phyloP scores from a whole-genome alignment of 2,888 invertebrate genomes.

The Halictus quadricinctus region DNA sequence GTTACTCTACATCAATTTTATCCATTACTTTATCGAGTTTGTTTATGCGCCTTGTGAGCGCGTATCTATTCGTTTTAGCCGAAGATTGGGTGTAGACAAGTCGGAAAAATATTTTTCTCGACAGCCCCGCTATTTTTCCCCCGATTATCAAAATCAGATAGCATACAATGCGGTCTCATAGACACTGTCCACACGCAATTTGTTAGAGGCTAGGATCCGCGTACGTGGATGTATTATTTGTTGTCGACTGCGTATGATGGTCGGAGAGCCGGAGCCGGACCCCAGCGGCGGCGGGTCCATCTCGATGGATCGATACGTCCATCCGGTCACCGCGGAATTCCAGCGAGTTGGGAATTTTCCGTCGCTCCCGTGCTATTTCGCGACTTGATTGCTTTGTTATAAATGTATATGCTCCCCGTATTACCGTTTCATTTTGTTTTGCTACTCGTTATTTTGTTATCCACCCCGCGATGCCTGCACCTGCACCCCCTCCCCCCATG shows the following conservation, averaged over 20 bases:
- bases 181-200: constrained; percentile 11
- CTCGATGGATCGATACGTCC: constrained; percentile 71
- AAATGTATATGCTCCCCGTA: constrained; percentile 57
- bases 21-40: not conserved
- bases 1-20: not conserved
- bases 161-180: not conserved
- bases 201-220: constrained; percentile 19
- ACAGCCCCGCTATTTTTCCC: not conserved
- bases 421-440: constrained; percentile 54
- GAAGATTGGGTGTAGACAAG: not conserved
- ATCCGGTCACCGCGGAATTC: constrained; percentile 66
- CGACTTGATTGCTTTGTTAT: constrained; percentile 65
- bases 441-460: constrained; percentile 47
- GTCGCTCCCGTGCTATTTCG: constrained; percentile 54
- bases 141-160: not conserved
- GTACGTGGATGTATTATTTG: constrained; percentile 55
- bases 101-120: not conserved
- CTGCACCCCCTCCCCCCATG: not conserved
- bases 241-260: constrained; percentile 56
- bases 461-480: not conserved
- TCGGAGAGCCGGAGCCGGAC: constrained; percentile 23
- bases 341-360: constrained; percentile 66
- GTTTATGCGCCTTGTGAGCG: not conserved
- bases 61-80: too few relatives aligned
- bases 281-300: constrained; percentile 58